Conservation (phyloP, 2,888 invertebrate species). For the Dendrolimus houi region DNA sequence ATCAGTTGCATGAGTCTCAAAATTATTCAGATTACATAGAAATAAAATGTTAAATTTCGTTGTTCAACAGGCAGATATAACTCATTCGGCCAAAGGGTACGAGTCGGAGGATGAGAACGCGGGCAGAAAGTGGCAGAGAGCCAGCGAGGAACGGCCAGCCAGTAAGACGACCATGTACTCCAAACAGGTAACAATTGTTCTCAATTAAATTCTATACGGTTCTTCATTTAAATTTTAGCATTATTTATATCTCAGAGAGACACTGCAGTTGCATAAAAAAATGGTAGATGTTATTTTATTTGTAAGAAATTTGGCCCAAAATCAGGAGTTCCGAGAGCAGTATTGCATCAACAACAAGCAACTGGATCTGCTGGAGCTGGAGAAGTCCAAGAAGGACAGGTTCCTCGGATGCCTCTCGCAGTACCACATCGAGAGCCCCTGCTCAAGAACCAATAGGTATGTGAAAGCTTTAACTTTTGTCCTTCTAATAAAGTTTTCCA, state of each 20-base stretch:
- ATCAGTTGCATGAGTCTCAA: no score
- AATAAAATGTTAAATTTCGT: conserved; percentile 1
- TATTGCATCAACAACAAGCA: conserved; percentile 96
- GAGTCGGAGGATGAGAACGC: conserved; percentile 89
- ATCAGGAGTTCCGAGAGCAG: conserved; percentile 91
- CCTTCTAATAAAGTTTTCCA: no score
- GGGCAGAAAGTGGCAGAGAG: conserved; percentile 79
- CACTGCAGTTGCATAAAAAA: no score
- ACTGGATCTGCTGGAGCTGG: conserved; percentile 85
- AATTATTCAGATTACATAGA: no score
- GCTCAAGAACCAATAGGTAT: conserved; percentile 79
- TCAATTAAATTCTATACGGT: no score
- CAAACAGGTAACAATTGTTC: conserved; percentile 70
- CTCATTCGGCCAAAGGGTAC: conserved; percentile 82
- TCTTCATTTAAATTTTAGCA: no score
- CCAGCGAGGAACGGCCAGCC: conserved; percentile 73
- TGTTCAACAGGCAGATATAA: conserved; percentile 79
- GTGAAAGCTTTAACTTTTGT: neutral
- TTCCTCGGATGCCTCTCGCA: conserved; percentile 91
- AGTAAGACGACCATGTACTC: conserved; percentile 83
- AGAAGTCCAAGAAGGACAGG: conserved; percentile 77
- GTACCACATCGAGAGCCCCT: conserved; percentile 81
- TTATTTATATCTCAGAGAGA: no score
- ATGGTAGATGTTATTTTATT: no score
- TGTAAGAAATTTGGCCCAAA: no score